Evolutionary conservation across 2,888 invertebrate species (phyloP).

Genomic region (Sicus ferrugineus): DNA sequence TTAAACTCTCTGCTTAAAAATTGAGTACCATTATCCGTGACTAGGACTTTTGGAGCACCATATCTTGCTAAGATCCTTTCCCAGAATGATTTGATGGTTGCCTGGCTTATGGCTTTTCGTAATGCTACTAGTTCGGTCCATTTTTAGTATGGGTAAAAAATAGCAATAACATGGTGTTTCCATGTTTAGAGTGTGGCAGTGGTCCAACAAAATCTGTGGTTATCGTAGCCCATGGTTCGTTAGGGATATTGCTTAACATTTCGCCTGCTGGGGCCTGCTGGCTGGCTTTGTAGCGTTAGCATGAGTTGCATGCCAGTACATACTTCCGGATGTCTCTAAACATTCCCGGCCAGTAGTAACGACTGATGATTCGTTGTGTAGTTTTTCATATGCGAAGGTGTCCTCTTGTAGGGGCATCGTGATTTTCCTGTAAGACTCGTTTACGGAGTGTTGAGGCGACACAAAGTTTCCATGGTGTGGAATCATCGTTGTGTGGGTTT

Average conservation of each 20-base stretch:
- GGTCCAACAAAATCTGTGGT: not conserved
- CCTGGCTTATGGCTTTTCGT: not conserved
- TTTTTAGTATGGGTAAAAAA: not conserved
- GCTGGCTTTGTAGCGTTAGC: not conserved
- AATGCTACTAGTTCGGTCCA: not conserved
- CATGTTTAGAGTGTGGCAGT: no score
- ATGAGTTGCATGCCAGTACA: no score
- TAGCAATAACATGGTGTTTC: not conserved
- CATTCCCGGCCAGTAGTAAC: not conserved
- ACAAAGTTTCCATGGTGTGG: no score
- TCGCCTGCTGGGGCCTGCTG: not conserved
- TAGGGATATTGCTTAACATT: not conserved
- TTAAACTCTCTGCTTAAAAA: conserved; percentile 9
- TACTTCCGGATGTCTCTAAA: not conserved
- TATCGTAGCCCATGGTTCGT: not conserved
- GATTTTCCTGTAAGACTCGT: no score
- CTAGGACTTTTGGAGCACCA: conserved; percentile 7
- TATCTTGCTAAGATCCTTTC: conserved; percentile 16
- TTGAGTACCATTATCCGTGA: conserved; percentile 19
- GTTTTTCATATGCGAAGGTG: no score
- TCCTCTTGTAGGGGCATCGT: no score
- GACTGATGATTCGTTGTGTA: no score
- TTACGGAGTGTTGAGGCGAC: no score
- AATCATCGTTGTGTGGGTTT: no score
- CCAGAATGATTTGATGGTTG: not conserved